Percentiles rank a stretch among this genome's conserved stretches.
Evolutionary conservation across 92 coral and sea anemone genomes (phyloP).

Genomic region (Meandrina meandrites): DNA sequence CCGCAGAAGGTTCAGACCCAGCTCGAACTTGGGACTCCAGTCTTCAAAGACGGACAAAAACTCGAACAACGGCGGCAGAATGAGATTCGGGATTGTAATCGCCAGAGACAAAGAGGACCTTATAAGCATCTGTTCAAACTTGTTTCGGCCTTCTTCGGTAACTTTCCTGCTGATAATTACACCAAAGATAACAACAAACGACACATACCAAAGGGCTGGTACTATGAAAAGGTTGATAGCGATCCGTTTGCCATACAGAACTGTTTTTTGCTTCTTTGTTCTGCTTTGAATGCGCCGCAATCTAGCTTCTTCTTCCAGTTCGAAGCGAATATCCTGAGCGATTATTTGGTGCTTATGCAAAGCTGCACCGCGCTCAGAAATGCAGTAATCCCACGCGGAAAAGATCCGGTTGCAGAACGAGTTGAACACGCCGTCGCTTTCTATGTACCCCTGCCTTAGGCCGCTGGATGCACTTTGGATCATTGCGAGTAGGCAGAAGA

Average conservation of each 20-base stretch:
- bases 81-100: slow-evolving; percentile 84
- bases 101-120: slow-evolving; percentile 74
- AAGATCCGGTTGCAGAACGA: slow-evolving; percentile 89
- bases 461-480: slow-evolving; percentile 78
- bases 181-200: slow-evolving; percentile 61
- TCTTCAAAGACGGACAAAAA: slow-evolving; percentile 92
- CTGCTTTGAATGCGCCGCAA: slow-evolving; percentile 62
- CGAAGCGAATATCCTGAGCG: slow-evolving; percentile 69
- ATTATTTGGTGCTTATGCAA: slow-evolving; percentile 77
- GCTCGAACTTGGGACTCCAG: slow-evolving; percentile 88
- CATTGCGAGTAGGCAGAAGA: slow-evolving; percentile 78
- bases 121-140: slow-evolving; percentile 57
- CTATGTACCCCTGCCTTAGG: slow-evolving; percentile 85
- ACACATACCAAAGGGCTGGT: slow-evolving; percentile 83
- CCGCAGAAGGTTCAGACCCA: slow-evolving; percentile 86
- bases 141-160: slow-evolving; percentile 44
- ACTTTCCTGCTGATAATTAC: slow-evolving; percentile 61
- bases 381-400: slow-evolving; percentile 97
- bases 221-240: slow-evolving; percentile 71
- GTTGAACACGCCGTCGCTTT: slow-evolving; percentile 89
- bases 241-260: slow-evolving; percentile 66
- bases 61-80: slow-evolving; percentile 89
- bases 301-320: slow-evolving; percentile 75
- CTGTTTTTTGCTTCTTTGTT: slow-evolving; percentile 65
- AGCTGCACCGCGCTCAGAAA: slow-evolving; percentile 76